Percentiles rank a stretch among this genome's conserved stretches.
Conservation (phyloP, 2,888 invertebrate species). For the Venustoraphidia nigricollis region DNA sequence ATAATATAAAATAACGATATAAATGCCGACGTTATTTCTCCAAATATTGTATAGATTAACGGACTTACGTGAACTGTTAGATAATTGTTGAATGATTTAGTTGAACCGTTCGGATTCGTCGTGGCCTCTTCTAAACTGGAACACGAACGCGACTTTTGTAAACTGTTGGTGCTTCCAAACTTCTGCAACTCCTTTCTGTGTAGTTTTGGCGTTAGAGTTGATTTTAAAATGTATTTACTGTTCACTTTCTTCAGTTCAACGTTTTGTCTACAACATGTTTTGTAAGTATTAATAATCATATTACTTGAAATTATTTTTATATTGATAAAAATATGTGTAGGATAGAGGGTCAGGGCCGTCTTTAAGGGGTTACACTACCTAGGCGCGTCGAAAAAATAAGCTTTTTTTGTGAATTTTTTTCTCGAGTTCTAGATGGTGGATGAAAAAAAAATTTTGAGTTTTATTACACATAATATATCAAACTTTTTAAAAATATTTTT, state of each 20-base stretch:
- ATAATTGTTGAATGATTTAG: slow-evolving; percentile 49
- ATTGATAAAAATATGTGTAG: neutral
- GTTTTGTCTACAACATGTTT: slow-evolving; percentile 32
- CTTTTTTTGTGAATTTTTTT: no score
- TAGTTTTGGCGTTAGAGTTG: slow-evolving; percentile 63
- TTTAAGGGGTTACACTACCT: no score
- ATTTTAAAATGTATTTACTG: slow-evolving; percentile 71
- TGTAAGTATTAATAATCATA: neutral
- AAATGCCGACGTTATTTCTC: no score
- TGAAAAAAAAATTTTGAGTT: no score
- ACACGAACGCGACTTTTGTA: slow-evolving; percentile 57
- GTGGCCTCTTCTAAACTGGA: slow-evolving; percentile 47
- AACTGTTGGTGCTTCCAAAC: slow-evolving; percentile 38
- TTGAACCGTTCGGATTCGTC: slow-evolving; percentile 35
- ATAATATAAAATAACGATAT: slow-evolving; percentile 10
- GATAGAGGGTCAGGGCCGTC: neutral
- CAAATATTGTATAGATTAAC: neutral
- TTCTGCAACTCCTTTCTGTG: slow-evolving; percentile 56
- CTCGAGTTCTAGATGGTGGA: no score
- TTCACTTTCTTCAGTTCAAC: slow-evolving; percentile 58
- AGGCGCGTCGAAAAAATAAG: no score
- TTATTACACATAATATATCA: no score
- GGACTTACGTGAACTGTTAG: slow-evolving; percentile 35
- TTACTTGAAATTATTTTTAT: no score
- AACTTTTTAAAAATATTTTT: no score